These are phyloP conservation scores for Clusia tigrina DNA, from an alignment of 2,888 invertebrate species.

Conservation along the genomic window DNA sequence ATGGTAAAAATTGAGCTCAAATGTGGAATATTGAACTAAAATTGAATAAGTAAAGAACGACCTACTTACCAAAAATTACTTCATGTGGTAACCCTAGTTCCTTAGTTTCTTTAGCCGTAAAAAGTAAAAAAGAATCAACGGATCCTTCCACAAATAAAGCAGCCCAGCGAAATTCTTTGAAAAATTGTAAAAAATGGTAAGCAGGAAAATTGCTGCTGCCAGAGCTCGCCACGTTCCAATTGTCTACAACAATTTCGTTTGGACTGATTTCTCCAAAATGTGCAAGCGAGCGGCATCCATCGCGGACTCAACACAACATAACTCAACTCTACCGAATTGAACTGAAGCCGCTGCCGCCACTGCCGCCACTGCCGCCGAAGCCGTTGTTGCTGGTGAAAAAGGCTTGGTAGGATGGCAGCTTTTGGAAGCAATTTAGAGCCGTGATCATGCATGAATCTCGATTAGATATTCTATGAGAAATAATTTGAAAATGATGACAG, in stretches of 20 bases:
- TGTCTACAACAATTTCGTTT: slow-evolving; percentile 31
- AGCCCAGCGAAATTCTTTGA: slow-evolving; percentile 6
- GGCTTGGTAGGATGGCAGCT: slow-evolving; percentile 13
- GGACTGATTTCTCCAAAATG: slow-evolving; percentile 33
- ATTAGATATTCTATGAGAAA: slow-evolving; percentile 66
- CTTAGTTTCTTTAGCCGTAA: no score
- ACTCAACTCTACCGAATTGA: slow-evolving; percentile 3
- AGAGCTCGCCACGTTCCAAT: slow-evolving; percentile 23
- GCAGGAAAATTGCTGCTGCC: background rate
- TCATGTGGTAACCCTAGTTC: no score
- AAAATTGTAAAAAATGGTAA: background rate
- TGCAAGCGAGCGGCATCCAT: slow-evolving; percentile 15
- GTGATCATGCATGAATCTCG: slow-evolving; percentile 65
- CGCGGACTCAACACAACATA: slow-evolving; percentile 15
- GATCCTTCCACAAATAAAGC: slow-evolving; percentile 12
- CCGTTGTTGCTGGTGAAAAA: no score
- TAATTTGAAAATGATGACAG: slow-evolving; percentile 67
- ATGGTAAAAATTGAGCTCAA: no score
- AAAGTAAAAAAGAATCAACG: slow-evolving; percentile 20
- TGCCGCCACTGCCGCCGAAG: slow-evolving; percentile 1
- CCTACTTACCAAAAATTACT: no score
- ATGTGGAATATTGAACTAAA: no score
- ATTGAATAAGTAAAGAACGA: no score
- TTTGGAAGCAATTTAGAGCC: slow-evolving; percentile 61
- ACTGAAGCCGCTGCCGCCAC: background rate